phyloP scores from a whole-genome alignment of 2,888 invertebrate species.

The Laspeyria flexula region DNA sequence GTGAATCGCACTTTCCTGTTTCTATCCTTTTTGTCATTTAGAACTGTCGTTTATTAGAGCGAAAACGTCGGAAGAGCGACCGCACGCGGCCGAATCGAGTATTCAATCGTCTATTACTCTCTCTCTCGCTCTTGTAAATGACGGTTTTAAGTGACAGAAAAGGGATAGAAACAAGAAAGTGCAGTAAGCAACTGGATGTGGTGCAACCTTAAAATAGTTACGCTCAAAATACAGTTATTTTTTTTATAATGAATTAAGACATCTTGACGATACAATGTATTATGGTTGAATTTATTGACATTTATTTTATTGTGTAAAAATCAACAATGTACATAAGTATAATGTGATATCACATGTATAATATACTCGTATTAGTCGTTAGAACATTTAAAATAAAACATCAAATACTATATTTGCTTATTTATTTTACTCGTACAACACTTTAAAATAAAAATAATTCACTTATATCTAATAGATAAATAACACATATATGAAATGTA shows the following conservation, averaged over 20 bases:
- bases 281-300: slow-evolving; percentile 23
- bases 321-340: slow-evolving; percentile 40
- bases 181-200: too few relatives aligned
- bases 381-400: slow-evolving; percentile 32
- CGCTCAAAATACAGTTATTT: slow-evolving; percentile 30
- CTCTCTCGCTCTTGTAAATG: too few relatives aligned
- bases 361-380: slow-evolving; percentile 34
- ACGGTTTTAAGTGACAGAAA: too few relatives aligned
- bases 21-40: too few relatives aligned
- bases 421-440: slow-evolving; percentile 19
- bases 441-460: slow-evolving; percentile 16
- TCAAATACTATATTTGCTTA: slow-evolving; percentile 17
- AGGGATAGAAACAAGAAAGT: too few relatives aligned
- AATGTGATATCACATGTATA: slow-evolving; percentile 41
- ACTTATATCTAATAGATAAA: slow-evolving; percentile 18
- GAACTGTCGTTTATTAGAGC: too few relatives aligned
- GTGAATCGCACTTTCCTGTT: too few relatives aligned
- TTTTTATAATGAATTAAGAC: slow-evolving; percentile 18
- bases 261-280: slow-evolving; percentile 9
- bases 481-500: slow-evolving; percentile 1
- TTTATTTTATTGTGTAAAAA: slow-evolving; percentile 21
- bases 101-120: too few relatives aligned
- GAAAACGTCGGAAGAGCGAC: too few relatives aligned
- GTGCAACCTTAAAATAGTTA: slow-evolving; percentile 22
- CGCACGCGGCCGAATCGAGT: too few relatives aligned